These are phyloP conservation scores for Drosophila rubida DNA, from an alignment of 2,888 invertebrate species.

Conservation along the genomic window DNA sequence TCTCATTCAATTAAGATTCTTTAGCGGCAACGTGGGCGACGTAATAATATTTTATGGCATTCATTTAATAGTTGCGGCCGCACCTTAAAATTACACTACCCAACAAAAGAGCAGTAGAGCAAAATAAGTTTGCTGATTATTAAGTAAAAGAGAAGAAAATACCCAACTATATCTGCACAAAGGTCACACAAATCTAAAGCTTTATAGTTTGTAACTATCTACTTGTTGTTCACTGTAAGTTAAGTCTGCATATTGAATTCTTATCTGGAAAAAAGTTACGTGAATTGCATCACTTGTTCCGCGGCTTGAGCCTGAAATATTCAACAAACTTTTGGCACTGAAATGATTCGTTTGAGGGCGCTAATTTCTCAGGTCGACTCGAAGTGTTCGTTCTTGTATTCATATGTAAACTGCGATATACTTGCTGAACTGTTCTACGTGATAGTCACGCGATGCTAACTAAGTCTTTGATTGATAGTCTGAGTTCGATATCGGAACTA, in stretches of 20 bases:
- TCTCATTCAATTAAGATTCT: constrained; percentile 59
- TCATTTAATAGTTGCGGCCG: constrained; percentile 35
- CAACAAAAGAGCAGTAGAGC: background rate
- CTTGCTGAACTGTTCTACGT: background rate
- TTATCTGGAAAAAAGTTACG: constrained; percentile 4
- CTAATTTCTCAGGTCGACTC: constrained; percentile 40
- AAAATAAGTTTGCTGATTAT: too few species aligned
- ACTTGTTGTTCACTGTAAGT: too few species aligned
- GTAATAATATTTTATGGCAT: constrained; percentile 47
- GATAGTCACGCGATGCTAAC: constrained; percentile 74
- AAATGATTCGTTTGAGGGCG: constrained; percentile 16
- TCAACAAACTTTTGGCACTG: constrained; percentile 6
- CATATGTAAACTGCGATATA: constrained; percentile 4
- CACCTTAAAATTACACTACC: constrained; percentile 41
- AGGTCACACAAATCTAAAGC: too few species aligned
- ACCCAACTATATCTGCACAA: too few species aligned
- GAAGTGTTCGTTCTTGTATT: background rate
- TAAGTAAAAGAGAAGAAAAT: background rate
- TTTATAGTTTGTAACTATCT: too few species aligned
- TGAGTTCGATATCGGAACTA: constrained; percentile 32
- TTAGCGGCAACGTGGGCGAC: constrained; percentile 25
- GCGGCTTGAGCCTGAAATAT: background rate
- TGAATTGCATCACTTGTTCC: constrained; percentile 13
- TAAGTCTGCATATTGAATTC: background rate
- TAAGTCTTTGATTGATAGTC: constrained; percentile 65